Conservation (phyloP, 2,888 invertebrate species). For the Ochlodes sylvanus region DNA sequence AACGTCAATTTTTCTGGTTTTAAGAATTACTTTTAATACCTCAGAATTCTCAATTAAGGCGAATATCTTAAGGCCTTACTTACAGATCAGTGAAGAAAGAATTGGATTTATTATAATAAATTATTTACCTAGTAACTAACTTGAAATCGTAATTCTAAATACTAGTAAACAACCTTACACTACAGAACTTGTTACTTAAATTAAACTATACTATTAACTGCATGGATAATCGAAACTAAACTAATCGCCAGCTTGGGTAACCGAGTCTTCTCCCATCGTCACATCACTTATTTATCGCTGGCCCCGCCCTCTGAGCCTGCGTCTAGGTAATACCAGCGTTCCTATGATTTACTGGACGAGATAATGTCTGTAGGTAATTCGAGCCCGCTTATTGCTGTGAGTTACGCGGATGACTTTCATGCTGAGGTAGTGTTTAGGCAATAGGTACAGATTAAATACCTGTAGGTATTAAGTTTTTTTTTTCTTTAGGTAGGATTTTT, state of each 20-base stretch:
- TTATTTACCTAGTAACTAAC: too few species aligned
- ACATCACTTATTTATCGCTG: constrained; percentile 40
- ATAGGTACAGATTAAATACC: constrained; percentile 9
- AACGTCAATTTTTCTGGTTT: background rate
- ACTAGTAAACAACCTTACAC: too few species aligned
- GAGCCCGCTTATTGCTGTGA: constrained; percentile 65
- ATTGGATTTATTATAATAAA: too few species aligned
- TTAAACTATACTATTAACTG: background rate
- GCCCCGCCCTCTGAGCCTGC: constrained; percentile 37
- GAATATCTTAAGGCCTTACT: too few species aligned
- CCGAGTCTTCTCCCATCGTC: constrained; percentile 34
- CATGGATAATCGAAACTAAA: constrained; percentile 6
- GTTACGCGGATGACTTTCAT: constrained; percentile 59
- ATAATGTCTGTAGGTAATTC: constrained; percentile 65
- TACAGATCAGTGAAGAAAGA: too few species aligned
- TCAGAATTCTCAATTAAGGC: too few species aligned
- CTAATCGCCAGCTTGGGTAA: constrained; percentile 6
- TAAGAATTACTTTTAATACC: background rate
- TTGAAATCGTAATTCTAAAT: too few species aligned
- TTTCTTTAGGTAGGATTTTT: background rate
- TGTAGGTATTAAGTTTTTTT: background rate
- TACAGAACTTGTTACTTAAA: too few species aligned
- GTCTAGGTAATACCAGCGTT: constrained; percentile 45
- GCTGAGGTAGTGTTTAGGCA: constrained; percentile 39
- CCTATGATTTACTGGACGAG: constrained; percentile 68